These are phyloP conservation scores for Lepeophtheirus nordmannii DNA, from an alignment of 2,888 invertebrate genomes.

Conservation along the genomic window DNA sequence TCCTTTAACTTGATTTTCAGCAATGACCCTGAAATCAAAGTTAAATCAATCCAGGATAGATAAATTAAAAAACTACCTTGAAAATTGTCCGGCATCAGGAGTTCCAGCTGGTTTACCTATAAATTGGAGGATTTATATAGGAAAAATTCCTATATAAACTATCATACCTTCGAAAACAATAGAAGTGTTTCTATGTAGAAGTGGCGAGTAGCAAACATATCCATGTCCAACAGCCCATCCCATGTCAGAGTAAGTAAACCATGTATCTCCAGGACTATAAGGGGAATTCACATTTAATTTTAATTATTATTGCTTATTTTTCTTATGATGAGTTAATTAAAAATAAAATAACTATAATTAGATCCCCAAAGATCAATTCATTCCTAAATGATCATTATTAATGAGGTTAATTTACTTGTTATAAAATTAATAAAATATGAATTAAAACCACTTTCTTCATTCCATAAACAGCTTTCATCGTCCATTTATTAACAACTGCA, in stretches of 20 bases:
- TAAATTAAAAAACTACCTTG: conserved; percentile 43
- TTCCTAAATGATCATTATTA: no score
- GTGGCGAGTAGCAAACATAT: conserved; percentile 37
- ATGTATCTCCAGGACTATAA: conserved; percentile 20
- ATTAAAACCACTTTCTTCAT: conserved; percentile 42
- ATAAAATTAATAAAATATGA: not conserved
- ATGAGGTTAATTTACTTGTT: not conserved
- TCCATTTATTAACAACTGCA: conserved; percentile 66
- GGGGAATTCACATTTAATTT: not conserved
- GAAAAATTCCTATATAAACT: no score
- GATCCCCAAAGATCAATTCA: not conserved
- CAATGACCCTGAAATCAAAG: conserved; percentile 51
- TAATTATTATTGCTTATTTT: not conserved
- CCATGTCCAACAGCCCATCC: conserved; percentile 37
- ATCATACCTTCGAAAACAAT: conserved; percentile 66
- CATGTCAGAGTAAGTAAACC: conserved; percentile 48
- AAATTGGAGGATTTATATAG: not conserved
- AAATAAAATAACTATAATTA: not conserved
- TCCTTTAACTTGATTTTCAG: conserved; percentile 65
- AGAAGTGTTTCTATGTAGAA: conserved; percentile 36
- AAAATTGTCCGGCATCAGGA: conserved; percentile 79
- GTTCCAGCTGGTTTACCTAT: conserved; percentile 68
- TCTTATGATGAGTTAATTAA: not conserved
- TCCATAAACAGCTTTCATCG: conserved; percentile 65
- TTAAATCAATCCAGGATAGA: not conserved